Evolutionary conservation across 2,113 vertebrate genomes (phyloP).

Genomic region (Crotalus viridis): DNA sequence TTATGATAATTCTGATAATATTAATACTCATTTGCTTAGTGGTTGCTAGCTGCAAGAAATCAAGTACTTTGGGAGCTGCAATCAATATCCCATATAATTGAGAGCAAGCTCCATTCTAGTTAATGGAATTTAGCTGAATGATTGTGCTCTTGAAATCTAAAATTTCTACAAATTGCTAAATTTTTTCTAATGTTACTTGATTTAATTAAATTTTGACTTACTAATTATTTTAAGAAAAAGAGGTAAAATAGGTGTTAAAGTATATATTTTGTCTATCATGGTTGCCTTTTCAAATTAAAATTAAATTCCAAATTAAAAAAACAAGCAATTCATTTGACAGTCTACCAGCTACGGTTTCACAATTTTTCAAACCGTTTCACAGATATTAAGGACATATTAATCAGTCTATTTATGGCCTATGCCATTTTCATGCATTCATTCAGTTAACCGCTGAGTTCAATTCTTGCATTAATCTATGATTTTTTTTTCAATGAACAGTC

Average conservation of each 20-base stretch:
- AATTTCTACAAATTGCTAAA: slow-evolving; percentile 4
- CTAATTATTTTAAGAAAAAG: not conserved
- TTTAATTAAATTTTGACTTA: not conserved
- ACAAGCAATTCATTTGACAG: not conserved
- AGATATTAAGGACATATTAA: not conserved
- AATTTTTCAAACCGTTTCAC: not conserved
- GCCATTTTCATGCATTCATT: not conserved
- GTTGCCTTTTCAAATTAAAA: not conserved
- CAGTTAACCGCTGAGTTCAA: not conserved
- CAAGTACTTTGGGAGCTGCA: not conserved
- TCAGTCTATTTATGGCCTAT: not conserved
- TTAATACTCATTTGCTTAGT: not conserved
- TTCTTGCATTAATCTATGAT: not conserved
- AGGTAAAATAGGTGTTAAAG: not conserved
- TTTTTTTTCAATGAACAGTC: not conserved
- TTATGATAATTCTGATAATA: not conserved
- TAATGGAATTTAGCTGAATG: not conserved
- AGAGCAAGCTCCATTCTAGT: not conserved
- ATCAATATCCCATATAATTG: not conserved
- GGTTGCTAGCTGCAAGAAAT: not conserved
- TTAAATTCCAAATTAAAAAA: not conserved
- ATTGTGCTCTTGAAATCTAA: not conserved
- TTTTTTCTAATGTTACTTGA: not conserved
- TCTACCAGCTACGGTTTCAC: not conserved
- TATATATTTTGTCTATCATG: not conserved